phyloP scores from a whole-genome alignment of 1,140 invertebrate genomes.

The Tetramorium parvispinum region DNA sequence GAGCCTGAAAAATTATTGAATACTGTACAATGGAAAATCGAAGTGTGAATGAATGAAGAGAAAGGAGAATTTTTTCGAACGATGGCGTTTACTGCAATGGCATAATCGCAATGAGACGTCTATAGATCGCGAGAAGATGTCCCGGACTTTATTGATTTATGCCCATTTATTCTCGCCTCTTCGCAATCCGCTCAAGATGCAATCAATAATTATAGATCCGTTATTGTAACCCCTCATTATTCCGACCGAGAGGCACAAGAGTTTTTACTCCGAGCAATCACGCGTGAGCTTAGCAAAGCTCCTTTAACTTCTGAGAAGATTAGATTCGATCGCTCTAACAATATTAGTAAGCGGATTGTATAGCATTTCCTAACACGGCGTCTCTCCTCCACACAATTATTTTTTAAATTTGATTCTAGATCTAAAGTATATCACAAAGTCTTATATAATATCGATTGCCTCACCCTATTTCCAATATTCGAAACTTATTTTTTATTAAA shows the following conservation, averaged over 20 bases:
- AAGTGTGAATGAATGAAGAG: constrained; percentile 11
- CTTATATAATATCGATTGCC: neutral
- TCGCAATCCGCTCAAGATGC: constrained; percentile 40
- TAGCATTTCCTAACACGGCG: neutral
- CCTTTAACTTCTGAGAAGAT: constrained; percentile 16
- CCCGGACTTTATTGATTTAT: constrained; percentile 59
- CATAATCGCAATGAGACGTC: constrained; percentile 26
- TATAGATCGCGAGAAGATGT: constrained; percentile 31
- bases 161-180: constrained; percentile 39
- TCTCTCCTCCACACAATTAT: neutral
- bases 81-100: neutral
- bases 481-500: neutral
- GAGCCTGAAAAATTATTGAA: constrained; percentile 19
- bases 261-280: constrained; percentile 20
- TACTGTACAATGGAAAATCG: constrained; percentile 19
- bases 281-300: neutral
- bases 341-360: constrained; percentile 15
- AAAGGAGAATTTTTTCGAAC: constrained; percentile 17
- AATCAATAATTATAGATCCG: constrained; percentile 69
- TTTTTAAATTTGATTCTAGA: constrained; percentile 1
- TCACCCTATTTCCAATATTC: neutral
- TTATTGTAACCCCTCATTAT: constrained; percentile 50
- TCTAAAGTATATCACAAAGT: neutral
- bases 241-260: neutral
- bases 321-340: neutral